Percentiles rank a stretch among this genome's conserved stretches.
phyloP scores from a whole-genome alignment of 2,113 vertebrate genomes.

The Myodes glareolus region DNA sequence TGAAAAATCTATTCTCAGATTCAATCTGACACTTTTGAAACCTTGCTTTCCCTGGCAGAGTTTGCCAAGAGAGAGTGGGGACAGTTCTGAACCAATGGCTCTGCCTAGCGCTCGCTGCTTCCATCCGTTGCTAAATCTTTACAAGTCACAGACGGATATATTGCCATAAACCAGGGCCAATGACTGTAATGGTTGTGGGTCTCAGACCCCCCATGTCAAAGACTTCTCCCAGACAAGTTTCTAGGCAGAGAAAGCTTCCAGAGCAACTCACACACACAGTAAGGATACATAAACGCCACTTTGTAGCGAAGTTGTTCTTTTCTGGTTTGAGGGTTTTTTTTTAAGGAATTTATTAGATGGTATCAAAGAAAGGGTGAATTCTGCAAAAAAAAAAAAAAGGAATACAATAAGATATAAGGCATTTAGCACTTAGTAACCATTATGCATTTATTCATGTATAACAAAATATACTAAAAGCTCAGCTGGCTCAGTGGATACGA shows the following conservation, averaged over 20 bases:
- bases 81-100: background rate
- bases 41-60: background rate
- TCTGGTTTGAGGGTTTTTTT: background rate
- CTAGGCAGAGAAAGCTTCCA: background rate
- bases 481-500: background rate
- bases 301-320: background rate
- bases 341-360: background rate
- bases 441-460: background rate
- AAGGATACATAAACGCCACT: constrained; percentile 7
- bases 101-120: background rate
- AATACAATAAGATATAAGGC: background rate
- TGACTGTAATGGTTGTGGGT: background rate
- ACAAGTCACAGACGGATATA: background rate
- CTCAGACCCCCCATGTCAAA: background rate
- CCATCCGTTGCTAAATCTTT: background rate
- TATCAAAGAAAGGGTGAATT: background rate
- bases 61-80: background rate
- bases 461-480: background rate
- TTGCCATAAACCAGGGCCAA: background rate
- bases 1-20: constrained; percentile 48
- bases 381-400: background rate
- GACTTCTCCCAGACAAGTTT: background rate
- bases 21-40: background rate
- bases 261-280: background rate
- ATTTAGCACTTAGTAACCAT: background rate